Conservation (phyloP, 2,113 vertebrate species). For the Glaucidium brasilianum region DNA sequence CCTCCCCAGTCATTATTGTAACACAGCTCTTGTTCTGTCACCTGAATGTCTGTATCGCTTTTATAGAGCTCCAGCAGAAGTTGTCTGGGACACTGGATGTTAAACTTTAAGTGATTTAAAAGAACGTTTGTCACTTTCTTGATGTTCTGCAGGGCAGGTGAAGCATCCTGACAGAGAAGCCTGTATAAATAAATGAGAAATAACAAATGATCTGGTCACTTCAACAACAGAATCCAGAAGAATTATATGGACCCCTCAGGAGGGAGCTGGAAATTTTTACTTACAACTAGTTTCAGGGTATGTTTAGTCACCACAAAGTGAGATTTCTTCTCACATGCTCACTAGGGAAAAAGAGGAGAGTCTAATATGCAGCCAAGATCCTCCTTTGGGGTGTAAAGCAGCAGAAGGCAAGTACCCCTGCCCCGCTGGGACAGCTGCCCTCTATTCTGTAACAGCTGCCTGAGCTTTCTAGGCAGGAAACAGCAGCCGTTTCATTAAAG, state of each 20-base stretch:
- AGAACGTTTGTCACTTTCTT: neutral
- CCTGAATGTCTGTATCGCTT: neutral
- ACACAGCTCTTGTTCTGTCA: neutral
- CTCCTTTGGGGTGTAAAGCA: neutral
- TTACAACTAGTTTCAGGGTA: neutral
- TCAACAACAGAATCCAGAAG: neutral
- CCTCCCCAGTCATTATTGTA: neutral
- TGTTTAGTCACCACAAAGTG: neutral
- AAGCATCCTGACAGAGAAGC: neutral
- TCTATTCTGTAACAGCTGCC: neutral
- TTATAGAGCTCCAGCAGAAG: neutral
- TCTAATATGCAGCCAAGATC: neutral
- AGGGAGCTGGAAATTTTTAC: neutral
- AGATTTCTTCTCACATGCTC: neutral
- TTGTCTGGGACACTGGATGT: neutral
- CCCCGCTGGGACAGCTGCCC: neutral
- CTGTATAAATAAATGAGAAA: neutral
- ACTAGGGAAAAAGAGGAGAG: neutral
- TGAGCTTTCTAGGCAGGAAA: neutral
- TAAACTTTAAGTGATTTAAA: neutral
- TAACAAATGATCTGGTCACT: neutral
- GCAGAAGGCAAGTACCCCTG: neutral
- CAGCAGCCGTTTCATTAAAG: neutral
- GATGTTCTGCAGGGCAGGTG: neutral
- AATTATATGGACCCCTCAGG: neutral